phyloP scores from a whole-genome alignment of 2,888 invertebrate genomes.

The Drosophila helvetica region DNA sequence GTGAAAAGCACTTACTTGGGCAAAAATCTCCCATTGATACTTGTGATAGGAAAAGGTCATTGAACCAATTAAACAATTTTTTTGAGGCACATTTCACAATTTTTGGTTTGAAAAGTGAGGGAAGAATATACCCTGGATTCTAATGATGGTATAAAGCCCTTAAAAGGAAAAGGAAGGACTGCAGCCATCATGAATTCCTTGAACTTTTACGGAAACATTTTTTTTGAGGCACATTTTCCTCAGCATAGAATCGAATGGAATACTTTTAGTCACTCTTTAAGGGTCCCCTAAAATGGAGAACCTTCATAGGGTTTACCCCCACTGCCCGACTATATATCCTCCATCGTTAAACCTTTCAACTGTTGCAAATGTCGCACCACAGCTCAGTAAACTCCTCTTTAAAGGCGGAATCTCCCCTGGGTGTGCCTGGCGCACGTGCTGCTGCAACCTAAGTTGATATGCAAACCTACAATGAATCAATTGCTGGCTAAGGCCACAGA shows the following conservation, averaged over 20 bases:
- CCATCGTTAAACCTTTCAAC: background rate
- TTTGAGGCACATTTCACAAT: too few species aligned
- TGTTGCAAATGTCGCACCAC: background rate
- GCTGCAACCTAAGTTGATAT: constrained; percentile 28
- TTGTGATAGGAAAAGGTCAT: background rate
- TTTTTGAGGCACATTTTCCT: background rate
- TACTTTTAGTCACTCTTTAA: background rate
- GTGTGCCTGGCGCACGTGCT: constrained; percentile 25
- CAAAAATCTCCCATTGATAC: background rate
- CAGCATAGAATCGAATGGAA: background rate
- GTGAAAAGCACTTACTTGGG: too few species aligned
- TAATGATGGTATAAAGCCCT: accelerated
- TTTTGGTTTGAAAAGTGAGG: too few species aligned
- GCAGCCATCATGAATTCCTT: background rate
- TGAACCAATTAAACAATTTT: background rate
- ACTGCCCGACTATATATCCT: too few species aligned
- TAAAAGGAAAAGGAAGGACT: background rate
- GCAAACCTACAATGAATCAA: constrained; percentile 64
- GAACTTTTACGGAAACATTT: background rate
- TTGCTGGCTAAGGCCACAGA: constrained; percentile 46
- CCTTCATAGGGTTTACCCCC: background rate
- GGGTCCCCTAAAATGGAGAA: background rate
- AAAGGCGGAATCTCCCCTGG: background rate
- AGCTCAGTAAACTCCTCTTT: background rate
- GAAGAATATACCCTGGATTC: background rate